Conservation (phyloP, 1,140 invertebrate species). For the Zaprionus lachaisei region DNA sequence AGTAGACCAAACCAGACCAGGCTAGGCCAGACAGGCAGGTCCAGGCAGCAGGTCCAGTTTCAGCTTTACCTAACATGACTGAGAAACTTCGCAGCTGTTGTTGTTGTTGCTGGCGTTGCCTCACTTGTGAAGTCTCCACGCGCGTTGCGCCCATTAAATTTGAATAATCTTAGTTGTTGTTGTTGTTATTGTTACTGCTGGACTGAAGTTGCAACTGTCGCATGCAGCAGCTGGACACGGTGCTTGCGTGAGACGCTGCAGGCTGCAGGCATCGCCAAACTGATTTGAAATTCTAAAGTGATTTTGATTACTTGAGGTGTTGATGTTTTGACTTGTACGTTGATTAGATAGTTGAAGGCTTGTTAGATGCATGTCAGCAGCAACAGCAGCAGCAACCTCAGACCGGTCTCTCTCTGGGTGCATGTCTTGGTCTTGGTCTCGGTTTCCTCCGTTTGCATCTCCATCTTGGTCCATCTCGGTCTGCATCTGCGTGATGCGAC, state of each 20-base stretch:
- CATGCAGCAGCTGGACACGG: constrained; percentile 35
- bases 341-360: constrained; percentile 79
- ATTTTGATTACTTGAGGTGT: constrained; percentile 83
- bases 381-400: background rate
- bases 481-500: constrained; percentile 40
- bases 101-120: constrained; percentile 38
- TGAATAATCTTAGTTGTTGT: constrained; percentile 73
- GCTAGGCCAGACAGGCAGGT: constrained; percentile 50
- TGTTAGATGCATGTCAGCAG: constrained; percentile 78
- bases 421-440: background rate
- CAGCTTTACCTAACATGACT: constrained; percentile 44
- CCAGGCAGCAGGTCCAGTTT: constrained; percentile 30
- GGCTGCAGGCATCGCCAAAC: constrained; percentile 47
- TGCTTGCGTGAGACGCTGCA: constrained; percentile 59
- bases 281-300: constrained; percentile 83
- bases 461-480: background rate
- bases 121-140: constrained; percentile 64
- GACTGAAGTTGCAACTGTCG: constrained; percentile 37
- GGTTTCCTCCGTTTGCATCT: background rate
- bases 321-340: constrained; percentile 83
- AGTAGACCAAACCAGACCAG: constrained; percentile 1
- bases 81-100: constrained; percentile 12
- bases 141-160: constrained; percentile 78
- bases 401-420: constrained; percentile 1
- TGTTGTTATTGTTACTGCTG: constrained; percentile 28